phyloP scores from a whole-genome alignment of 2,113 vertebrate species.

The Callopanchax toddi region DNA sequence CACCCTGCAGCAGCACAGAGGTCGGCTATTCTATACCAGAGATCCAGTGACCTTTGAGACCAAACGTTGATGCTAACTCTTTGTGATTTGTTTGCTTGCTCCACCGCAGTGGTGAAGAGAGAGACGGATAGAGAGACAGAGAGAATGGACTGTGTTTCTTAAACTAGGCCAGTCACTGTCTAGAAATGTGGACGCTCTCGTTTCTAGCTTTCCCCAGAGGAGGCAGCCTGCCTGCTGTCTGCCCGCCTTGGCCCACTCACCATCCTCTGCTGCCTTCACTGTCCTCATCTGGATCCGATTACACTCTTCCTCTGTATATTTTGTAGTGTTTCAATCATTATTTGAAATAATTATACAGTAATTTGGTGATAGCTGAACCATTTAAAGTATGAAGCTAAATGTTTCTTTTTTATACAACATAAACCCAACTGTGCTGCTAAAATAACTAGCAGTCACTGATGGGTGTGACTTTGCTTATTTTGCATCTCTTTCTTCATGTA shows the following conservation, averaged over 20 bases:
- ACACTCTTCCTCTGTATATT: background rate
- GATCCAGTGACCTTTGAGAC: conserved; percentile 69
- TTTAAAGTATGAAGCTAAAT: background rate
- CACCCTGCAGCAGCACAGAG: conserved; percentile 44
- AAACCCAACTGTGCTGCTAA: background rate
- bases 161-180: conserved; percentile 75
- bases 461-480: background rate
- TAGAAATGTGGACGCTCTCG: conserved; percentile 70
- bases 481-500: too few species aligned
- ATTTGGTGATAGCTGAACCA: too few species aligned
- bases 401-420: background rate
- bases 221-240: conserved; percentile 35
- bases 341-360: too few species aligned
- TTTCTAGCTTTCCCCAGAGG: conserved; percentile 61
- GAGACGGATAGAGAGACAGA: conserved; percentile 20
- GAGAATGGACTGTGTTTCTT: conserved; percentile 46
- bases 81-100: conserved; percentile 65
- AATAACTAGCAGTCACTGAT: too few species aligned
- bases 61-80: conserved; percentile 66
- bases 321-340: background rate
- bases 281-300: conserved; percentile 9
- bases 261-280: conserved; percentile 45
- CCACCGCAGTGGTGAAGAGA: conserved; percentile 12
- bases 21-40: conserved; percentile 39
- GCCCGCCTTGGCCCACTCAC: conserved; percentile 39